Base-by-base conservation (phyloP, 2,797 vertebrate species). In the Periophthalmus magnuspinnatus region DNA sequence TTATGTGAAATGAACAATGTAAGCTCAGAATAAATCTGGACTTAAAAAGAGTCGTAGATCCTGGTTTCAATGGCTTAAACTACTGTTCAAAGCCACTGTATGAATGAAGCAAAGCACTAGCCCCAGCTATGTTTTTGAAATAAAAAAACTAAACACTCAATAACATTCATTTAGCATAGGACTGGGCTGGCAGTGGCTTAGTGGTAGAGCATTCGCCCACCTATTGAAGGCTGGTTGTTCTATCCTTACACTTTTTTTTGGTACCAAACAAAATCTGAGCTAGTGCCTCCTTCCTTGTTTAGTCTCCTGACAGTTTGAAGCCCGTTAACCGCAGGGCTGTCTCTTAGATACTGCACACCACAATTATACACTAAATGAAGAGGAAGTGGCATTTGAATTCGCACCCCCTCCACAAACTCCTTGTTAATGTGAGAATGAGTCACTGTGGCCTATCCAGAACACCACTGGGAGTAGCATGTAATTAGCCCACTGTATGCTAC, bases 381-480 rank as follows among this genome's bases (percentile, higher is more conserved):
- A 84, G 77, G 77, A 83, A 82, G 72, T 83, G 79, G 74, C 78
- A 80, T 84, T 86, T 86, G 66, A 78, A 76, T 84, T 81, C 74
- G 77, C 83, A 84, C 80, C 84, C 84, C 80, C 83, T 84, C 78
- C 78, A 81, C 76, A 82, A 83, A 75, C 78, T 79, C 79, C 64
- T 21, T 33, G 72, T 55, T 63, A 72, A 82, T 75, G 82, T 76
- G 69, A 61, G 54, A 74, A 81, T 86, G 89, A 91, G 83, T 90
- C 88, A 91, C 78, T 75, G 74, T 71, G 67, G 32, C 81, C 80
- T 71, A 77, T 73, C 74, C 72, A 59, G 67, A 81, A 70, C 70
- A 79, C 65, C 79, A 79, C 68, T 79, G 73, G 72, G 76, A 76
- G 60, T 74, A 19, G 57, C 58, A 64, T 79, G 78, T 68, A 75